These are phyloP conservation scores for Aleadryas rufinucha DNA, from an alignment of 2,113 vertebrate species.

Conservation along the genomic window DNA sequence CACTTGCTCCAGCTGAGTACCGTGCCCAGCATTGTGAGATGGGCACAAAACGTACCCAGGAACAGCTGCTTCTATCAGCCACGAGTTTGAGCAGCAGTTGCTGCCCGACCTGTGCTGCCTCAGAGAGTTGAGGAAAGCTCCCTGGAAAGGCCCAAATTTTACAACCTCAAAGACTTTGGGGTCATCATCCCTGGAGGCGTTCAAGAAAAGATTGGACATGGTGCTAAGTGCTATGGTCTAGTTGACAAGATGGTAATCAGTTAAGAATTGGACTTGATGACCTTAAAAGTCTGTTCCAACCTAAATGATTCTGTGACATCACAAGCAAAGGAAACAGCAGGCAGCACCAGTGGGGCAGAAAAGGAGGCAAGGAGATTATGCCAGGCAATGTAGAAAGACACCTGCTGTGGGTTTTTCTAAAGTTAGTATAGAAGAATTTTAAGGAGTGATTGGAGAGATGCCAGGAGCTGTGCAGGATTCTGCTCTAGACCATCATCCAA, in stretches of 20 bases:
- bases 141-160: not conserved
- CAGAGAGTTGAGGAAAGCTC: not conserved
- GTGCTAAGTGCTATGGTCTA: not conserved
- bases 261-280: not conserved
- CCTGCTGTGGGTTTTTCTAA: not conserved
- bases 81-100: fast-evolving
- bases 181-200: not conserved
- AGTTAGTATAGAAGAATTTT: not conserved
- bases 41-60: not conserved
- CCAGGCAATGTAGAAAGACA: not conserved
- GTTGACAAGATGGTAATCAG: not conserved
- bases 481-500: not conserved
- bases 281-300: not conserved
- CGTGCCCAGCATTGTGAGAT: fast-evolving
- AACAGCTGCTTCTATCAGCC: not conserved
- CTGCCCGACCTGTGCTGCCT: not conserved
- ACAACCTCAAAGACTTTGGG: not conserved
- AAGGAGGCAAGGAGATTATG: not conserved
- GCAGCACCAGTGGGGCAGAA: not conserved
- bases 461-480: not conserved
- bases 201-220: not conserved
- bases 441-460: not conserved
- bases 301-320: not conserved
- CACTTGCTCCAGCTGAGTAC: not conserved
- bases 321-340: not conserved